phyloP scores from a whole-genome alignment of 2,113 vertebrate genomes.

The Symphodus melops region DNA sequence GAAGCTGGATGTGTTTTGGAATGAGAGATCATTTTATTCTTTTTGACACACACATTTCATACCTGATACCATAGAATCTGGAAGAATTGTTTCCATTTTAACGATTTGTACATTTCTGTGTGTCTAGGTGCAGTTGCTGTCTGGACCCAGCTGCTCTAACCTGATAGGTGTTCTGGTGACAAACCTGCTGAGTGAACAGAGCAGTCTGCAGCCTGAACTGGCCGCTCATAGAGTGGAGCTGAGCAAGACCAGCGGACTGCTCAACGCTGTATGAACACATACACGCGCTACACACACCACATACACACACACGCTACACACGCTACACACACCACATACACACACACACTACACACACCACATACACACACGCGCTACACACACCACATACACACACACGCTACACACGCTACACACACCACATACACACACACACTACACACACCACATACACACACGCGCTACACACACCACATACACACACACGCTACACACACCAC shows the following conservation, averaged over 20 bases:
- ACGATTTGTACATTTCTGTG: not conserved
- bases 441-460: no score
- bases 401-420: no score
- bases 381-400: no score
- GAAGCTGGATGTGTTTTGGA: no score
- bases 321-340: not conserved
- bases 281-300: no score
- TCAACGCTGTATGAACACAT: constrained; percentile 92
- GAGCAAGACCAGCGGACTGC: constrained; percentile 93
- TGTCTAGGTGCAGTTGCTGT: constrained; percentile 94
- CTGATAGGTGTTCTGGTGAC: constrained; percentile 93
- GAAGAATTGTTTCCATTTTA: no score
- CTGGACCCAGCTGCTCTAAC: constrained; percentile 94
- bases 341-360: no score
- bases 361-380: not conserved
- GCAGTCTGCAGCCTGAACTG: constrained; percentile 92
- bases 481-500: not conserved
- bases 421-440: not conserved
- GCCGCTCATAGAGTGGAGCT: constrained; percentile 91
- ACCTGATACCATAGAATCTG: no score
- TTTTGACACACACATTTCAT: no score
- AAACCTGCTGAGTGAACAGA: constrained; percentile 95
- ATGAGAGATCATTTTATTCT: no score
- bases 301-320: not conserved
- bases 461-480: not conserved